Conservation (phyloP, 2,113 vertebrate genomes). For the Pterophyllum scalare region DNA sequence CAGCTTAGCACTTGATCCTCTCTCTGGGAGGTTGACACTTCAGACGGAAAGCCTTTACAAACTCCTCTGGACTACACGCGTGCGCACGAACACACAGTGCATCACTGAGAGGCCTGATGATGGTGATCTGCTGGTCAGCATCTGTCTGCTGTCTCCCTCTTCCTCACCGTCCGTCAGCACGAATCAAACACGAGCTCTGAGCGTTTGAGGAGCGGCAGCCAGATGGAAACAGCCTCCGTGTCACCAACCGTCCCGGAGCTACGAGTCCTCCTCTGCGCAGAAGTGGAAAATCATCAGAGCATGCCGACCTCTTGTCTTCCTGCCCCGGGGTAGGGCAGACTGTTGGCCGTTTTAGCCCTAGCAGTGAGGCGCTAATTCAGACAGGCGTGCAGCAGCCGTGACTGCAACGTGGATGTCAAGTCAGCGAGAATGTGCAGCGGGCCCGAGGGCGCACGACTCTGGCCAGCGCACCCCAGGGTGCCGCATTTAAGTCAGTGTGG, state of each 20-base stretch:
- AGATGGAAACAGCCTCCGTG: conserved; percentile 37
- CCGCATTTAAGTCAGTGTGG: conserved; percentile 24
- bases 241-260: conserved; percentile 56
- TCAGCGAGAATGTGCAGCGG: conserved; percentile 64
- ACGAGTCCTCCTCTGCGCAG: conserved; percentile 15
- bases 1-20: conserved; percentile 76
- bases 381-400: conserved; percentile 55
- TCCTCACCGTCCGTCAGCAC: conserved; percentile 45
- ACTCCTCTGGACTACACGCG: background rate
- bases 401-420: conserved; percentile 62
- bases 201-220: conserved; percentile 45
- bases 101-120: conserved; percentile 42
- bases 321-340: conserved; percentile 32
- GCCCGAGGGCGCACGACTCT: conserved; percentile 54
- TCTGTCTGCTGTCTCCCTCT: conserved; percentile 61
- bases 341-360: conserved; percentile 5
- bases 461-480: conserved; percentile 36
- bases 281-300: conserved; percentile 56
- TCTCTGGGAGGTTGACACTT: conserved; percentile 75
- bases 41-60: conserved; percentile 63
- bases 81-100: conserved; percentile 21
- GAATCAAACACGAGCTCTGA: conserved; percentile 16
- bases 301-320: conserved; percentile 43
- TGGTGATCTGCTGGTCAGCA: conserved; percentile 71
- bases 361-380: conserved; percentile 54